Evolutionary conservation across 2,797 vertebrate genomes (phyloP).

Genomic region (Anguilla anguilla): DNA sequence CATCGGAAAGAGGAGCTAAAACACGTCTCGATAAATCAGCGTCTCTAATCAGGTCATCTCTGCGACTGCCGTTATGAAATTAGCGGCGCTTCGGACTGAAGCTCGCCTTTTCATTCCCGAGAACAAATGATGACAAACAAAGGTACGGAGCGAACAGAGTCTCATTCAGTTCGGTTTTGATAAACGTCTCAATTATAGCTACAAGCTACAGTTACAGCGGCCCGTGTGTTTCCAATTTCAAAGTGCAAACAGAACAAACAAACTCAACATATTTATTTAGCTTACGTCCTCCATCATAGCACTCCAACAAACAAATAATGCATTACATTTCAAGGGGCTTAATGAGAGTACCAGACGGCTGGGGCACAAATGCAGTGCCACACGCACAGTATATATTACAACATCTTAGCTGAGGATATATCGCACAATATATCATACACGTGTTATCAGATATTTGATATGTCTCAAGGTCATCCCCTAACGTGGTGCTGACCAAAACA

Average conservation of each 20-base stretch:
- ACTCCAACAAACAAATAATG: slow-evolving; percentile 15
- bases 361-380: slow-evolving; percentile 45
- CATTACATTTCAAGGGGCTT: slow-evolving; percentile 40
- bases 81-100: neutral
- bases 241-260: slow-evolving; percentile 10
- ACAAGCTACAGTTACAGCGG: neutral
- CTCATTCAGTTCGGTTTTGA: slow-evolving; percentile 1
- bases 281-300: neutral
- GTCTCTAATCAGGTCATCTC: neutral
- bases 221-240: neutral
- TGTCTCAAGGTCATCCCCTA: slow-evolving; percentile 8
- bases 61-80: neutral
- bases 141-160: neutral
- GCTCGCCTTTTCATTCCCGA: neutral
- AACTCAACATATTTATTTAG: slow-evolving; percentile 5
- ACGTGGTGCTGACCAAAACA: slow-evolving; percentile 44
- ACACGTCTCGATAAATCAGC: neutral
- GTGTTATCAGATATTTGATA: neutral
- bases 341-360: slow-evolving; percentile 43
- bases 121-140: neutral
- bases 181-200: neutral
- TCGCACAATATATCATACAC: slow-evolving; percentile 29
- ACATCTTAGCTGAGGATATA: slow-evolving; percentile 34
- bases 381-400: slow-evolving; percentile 43
- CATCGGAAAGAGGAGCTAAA: neutral